These are phyloP conservation scores for Crocidura indochinensis DNA, from an alignment of 2,797 vertebrate species.

Conservation along the genomic window DNA sequence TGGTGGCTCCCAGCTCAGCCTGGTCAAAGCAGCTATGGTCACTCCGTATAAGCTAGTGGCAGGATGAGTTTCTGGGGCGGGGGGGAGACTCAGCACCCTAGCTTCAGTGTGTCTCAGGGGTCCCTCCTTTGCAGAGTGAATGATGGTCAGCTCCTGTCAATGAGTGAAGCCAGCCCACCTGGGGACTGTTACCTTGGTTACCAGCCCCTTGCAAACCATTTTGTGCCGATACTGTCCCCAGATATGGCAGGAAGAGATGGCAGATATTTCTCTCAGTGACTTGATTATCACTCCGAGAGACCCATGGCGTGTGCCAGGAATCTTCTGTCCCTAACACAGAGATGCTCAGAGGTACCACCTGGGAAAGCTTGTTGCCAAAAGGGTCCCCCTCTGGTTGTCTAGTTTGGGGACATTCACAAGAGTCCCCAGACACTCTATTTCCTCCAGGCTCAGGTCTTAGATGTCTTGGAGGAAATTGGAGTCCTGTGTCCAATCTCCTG, in stretches of 20 bases:
- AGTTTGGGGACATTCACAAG: neutral
- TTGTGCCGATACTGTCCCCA: neutral
- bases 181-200: constrained; percentile 42
- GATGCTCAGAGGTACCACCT: neutral
- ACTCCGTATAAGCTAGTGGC: fast-evolving
- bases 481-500: neutral
- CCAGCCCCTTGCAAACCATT: neutral
- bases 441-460: neutral
- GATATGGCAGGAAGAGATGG: neutral
- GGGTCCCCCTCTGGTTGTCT: neutral
- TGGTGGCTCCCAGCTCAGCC: neutral
- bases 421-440: neutral
- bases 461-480: neutral
- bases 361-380: neutral
- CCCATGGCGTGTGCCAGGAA: neutral
- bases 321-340: neutral
- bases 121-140: neutral
- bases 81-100: neutral
- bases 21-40: constrained; percentile 5
- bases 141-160: constrained; percentile 40
- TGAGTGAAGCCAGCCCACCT: neutral
- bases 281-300: constrained; percentile 4
- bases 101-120: neutral
- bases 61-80: neutral
- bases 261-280: neutral